These are phyloP conservation scores for Zelostemma sp. DNA, from an alignment of 1,140 invertebrate genomes.

Conservation along the genomic window DNA sequence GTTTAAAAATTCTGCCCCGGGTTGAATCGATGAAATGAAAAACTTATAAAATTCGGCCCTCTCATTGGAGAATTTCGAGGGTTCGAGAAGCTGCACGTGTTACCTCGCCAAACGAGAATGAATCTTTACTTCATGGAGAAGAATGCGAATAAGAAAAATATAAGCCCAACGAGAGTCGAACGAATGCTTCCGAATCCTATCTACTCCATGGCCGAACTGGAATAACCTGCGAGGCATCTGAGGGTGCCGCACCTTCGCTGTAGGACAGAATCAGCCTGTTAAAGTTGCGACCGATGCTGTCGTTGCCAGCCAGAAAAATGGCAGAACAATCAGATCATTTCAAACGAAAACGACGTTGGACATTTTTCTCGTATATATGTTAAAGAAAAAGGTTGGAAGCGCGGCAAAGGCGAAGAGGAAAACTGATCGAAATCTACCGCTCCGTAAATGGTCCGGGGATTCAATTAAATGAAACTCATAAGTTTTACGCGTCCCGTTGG, in stretches of 20 bases:
- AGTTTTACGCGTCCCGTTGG: no score
- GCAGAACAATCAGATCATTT: constrained; percentile 4
- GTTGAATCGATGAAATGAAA: background rate
- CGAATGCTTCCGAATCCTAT: constrained; percentile 52
- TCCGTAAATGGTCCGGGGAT: no score
- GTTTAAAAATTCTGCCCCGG: no score
- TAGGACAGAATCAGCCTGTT: constrained; percentile 16
- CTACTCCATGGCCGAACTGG: constrained; percentile 42
- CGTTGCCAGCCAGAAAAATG: background rate
- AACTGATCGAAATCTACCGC: no score
- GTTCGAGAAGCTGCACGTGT: constrained; percentile 19
- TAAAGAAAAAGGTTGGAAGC: no score
- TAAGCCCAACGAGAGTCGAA: constrained; percentile 35
- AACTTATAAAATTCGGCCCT: constrained; percentile 16
- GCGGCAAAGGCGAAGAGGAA: no score
- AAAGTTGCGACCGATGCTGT: background rate
- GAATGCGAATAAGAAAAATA: constrained; percentile 47
- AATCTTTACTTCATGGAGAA: constrained; percentile 27
- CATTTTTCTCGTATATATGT: no score
- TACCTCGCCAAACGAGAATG: constrained; percentile 32
- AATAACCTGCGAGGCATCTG: constrained; percentile 47
- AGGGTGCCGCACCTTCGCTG: constrained; percentile 38
- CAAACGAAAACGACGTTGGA: no score
- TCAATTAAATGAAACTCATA: no score
- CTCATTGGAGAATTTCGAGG: constrained; percentile 9